Evolutionary conservation across 2,888 invertebrate genomes (phyloP).

Genomic region (Mayetiola destructor): DNA sequence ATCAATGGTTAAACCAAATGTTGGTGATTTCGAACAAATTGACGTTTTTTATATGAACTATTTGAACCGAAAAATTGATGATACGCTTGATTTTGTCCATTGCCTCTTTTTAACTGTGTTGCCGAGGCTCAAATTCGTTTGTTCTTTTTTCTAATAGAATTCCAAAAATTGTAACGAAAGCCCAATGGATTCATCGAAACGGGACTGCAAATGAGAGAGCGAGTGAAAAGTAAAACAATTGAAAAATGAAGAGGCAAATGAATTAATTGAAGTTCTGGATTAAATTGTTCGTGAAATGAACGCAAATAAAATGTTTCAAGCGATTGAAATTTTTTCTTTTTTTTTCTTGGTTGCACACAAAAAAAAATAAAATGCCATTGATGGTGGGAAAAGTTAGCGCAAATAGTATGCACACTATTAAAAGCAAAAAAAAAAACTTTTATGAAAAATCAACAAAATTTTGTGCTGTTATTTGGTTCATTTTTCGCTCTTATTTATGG

Average conservation of each 20-base stretch:
- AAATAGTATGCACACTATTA: not conserved
- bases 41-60: conserved; percentile 9
- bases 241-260: not conserved
- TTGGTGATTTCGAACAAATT: not conserved
- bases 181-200: too few species aligned
- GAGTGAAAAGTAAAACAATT: not conserved
- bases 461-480: too few species aligned
- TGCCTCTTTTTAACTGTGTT: not conserved
- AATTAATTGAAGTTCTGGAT: conserved; percentile 8
- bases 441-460: conserved; percentile 4
- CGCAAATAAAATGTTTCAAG: conserved; percentile 9
- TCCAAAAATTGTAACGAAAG: too few species aligned
- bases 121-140: too few species aligned
- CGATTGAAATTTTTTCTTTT: too few species aligned
- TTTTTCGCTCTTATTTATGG: not conserved
- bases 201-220: not conserved
- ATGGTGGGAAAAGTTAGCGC: not conserved
- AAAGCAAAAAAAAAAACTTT: not conserved
- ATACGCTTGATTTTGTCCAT: not conserved
- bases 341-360: too few species aligned
- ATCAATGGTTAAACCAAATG: conserved; percentile 3
- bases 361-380: not conserved
- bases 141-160: too few species aligned
- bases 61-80: conserved; percentile 7
- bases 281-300: conserved; percentile 9